Base-by-base conservation (phyloP, 2,888 invertebrate genomes). In the Salticus scenicus region DNA sequence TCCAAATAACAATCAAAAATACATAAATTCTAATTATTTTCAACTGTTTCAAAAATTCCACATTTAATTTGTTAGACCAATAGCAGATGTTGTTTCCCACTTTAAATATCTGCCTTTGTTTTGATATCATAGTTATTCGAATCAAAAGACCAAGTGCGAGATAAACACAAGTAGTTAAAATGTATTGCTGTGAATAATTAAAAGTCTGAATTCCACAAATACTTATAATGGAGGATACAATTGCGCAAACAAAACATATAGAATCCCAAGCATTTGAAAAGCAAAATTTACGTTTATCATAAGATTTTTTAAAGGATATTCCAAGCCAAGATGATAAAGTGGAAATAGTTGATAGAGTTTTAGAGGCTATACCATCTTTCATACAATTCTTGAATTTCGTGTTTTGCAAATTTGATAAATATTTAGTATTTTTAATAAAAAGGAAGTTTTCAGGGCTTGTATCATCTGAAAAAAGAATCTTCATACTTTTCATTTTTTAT, bases 81-180 rank as follows among this genome's bases (percentile, higher is more conserved):
- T 33, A n/a, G 5, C 28, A 47, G 2, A 73, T 24, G 10, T 31
- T 42, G 8, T 30, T 10, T 8, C 31, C 31, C 1, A 47, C 28
- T 27, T 12, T 7, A 24, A 12, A 72, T 1, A 73, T 66, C 0
- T 33, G 4, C n/a, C 28, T 27, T 7, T 64, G 8, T 27, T 72
- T 72, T 7, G 31, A 8, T 1, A 73, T 8, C 31, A 79, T 30
- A 0, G 37, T 31, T 5, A 66, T 8, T 14, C 72, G 64, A 12
- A 79, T 73, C 7, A 42, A 12, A 5, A 72, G 27, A 30, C 79
- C 79, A 17, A 79, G 27, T 2, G 47, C 31, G 1, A 72, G 51
- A 28, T 72, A 79, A 1, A 41, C 72, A 27, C 73, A 79, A 33
- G 66, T 66, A 8, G 72, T 79, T 20, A 57, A 72, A 57, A 12